These are phyloP conservation scores for Rhagonycha fulva DNA, from an alignment of 2,888 invertebrate species.

Conservation along the genomic window DNA sequence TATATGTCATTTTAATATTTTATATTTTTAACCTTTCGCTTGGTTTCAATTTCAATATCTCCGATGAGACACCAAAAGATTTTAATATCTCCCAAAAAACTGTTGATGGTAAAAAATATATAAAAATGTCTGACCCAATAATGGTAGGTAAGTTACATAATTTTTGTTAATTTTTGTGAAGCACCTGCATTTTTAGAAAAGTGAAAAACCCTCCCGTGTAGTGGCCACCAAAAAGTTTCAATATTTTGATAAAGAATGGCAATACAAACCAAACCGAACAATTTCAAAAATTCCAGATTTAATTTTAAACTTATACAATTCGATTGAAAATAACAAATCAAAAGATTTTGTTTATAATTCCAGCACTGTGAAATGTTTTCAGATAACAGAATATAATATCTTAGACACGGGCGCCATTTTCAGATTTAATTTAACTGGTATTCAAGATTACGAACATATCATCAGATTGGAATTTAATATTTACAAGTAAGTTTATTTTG, in stretches of 20 bases:
- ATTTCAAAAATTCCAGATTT: neutral
- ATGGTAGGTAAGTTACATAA: neutral
- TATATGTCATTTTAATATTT: neutral
- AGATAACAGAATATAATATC: neutral
- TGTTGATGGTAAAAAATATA: neutral
- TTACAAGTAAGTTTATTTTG: constrained; percentile 50
- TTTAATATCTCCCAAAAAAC: neutral
- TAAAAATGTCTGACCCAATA: neutral
- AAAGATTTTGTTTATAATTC: constrained; percentile 34
- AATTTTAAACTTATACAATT: constrained; percentile 3
- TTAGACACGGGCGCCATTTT: neutral
- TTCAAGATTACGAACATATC: constrained; percentile 55
- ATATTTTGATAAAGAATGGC: constrained; percentile 8
- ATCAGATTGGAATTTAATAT: constrained; percentile 63
- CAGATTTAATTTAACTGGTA: constrained; percentile 55
- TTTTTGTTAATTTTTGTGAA: neutral
- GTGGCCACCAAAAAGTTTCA: neutral
- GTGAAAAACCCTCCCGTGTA: neutral
- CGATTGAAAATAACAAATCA: constrained; percentile 28
- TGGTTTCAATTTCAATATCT: neutral
- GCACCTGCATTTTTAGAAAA: neutral
- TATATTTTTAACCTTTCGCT: neutral
- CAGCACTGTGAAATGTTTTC: constrained; percentile 33
- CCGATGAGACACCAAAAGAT: neutral
- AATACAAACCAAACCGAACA: neutral